Conservation (phyloP, 2,797 vertebrate genomes). For the Varecia variegata region DNA sequence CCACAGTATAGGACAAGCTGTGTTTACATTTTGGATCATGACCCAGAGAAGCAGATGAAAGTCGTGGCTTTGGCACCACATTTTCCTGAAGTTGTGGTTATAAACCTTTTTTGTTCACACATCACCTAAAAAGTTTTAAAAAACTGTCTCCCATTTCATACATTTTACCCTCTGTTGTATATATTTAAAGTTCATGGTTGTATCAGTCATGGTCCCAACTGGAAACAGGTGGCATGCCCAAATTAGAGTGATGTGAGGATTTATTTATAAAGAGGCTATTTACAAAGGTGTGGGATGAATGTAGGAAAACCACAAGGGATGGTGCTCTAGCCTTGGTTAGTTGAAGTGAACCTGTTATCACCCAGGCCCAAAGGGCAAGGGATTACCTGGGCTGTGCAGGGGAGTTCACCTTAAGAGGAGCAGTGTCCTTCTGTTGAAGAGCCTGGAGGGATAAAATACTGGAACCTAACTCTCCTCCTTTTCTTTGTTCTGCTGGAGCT, state of each 20-base stretch:
- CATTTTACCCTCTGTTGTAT: neutral
- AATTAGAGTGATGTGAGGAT: neutral
- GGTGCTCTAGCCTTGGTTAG: neutral
- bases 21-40: constrained; percentile 16
- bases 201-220: neutral
- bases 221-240: neutral
- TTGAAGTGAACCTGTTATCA: neutral
- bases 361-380: neutral
- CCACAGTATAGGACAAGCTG: neutral
- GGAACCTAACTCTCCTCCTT: neutral
- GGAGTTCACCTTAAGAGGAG: neutral
- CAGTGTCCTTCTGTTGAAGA: neutral
- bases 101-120: neutral
- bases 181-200: constrained; percentile 17
- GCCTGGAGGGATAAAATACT: neutral
- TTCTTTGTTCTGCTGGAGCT: neutral
- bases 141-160: neutral
- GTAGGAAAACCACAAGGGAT: neutral
- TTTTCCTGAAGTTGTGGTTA: neutral
- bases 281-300: neutral
- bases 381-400: neutral
- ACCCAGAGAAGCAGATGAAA: neutral
- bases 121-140: neutral
- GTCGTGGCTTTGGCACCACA: neutral
- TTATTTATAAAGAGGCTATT: neutral